Conservation (phyloP, 2,113 vertebrate genomes). For the Forbesichthys agassizii region DNA sequence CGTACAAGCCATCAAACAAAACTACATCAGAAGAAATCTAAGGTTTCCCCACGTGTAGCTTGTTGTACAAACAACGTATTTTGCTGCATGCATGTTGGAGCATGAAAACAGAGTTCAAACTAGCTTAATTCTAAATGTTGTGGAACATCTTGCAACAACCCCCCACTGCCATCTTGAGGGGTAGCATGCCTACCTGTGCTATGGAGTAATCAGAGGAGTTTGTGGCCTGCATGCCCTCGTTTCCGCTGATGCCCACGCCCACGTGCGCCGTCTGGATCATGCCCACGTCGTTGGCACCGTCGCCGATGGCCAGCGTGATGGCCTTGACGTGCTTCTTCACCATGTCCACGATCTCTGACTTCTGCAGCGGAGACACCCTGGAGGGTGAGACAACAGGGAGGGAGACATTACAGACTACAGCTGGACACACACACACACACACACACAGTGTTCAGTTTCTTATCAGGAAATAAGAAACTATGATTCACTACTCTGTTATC, state of each 20-base stretch:
- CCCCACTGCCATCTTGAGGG: too few species aligned
- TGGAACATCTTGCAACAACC: too few species aligned
- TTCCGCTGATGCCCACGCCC: slow-evolving; percentile 96
- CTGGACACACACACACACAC: neutral
- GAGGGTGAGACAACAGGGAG: slow-evolving; percentile 9
- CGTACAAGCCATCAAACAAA: too few species aligned
- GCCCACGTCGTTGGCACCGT: slow-evolving; percentile 96
- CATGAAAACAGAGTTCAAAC: too few species aligned
- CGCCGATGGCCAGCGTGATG: slow-evolving; percentile 96
- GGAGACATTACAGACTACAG: neutral
- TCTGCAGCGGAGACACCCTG: slow-evolving; percentile 98
- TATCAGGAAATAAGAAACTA: slow-evolving; percentile 48
- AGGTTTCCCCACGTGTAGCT: too few species aligned
- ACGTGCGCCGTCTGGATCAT: slow-evolving; percentile 99
- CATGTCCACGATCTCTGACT: slow-evolving; percentile 98
- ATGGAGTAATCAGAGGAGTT: slow-evolving; percentile 98
- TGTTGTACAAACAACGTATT: too few species aligned
- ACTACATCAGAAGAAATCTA: too few species aligned
- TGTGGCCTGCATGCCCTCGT: slow-evolving; percentile 98
- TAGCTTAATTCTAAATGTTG: too few species aligned
- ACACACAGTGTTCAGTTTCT: slow-evolving; percentile 34
- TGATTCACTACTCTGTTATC: slow-evolving; percentile 45
- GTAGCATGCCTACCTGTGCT: slow-evolving; percentile 83
- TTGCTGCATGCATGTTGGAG: too few species aligned
- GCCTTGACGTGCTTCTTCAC: slow-evolving; percentile 98